Percentiles rank a stretch among this genome's conserved stretches.
These are phyloP conservation scores for Chlorodrepanis virens DNA, from an alignment of 2,113 vertebrate species.

Conservation along the genomic window DNA sequence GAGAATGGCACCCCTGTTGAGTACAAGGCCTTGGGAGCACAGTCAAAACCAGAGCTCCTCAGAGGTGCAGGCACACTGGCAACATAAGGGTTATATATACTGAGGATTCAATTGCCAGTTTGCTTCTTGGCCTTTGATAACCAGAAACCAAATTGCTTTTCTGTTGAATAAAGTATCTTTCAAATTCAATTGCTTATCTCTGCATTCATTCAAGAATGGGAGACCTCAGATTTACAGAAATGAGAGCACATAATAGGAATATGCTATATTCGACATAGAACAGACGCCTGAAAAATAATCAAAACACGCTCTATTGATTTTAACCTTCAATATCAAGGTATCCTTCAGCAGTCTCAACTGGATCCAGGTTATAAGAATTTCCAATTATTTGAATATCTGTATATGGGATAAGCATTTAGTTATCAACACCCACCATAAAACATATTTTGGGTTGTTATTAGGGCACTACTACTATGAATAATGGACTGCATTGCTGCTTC, in stretches of 20 bases:
- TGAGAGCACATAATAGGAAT: slow-evolving; percentile 69
- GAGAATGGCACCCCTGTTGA: accelerated
- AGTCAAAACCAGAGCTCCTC: background rate
- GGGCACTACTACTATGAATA: slow-evolving; percentile 56
- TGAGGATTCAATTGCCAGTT: slow-evolving; percentile 68
- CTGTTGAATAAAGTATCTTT: slow-evolving; percentile 81
- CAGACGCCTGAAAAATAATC: slow-evolving; percentile 74
- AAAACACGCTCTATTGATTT: slow-evolving; percentile 74
- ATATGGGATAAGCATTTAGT: slow-evolving; percentile 72
- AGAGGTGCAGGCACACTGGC: background rate
- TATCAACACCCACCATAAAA: slow-evolving; percentile 73
- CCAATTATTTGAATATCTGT: slow-evolving; percentile 76
- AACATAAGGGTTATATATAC: slow-evolving; percentile 61
- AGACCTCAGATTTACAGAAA: slow-evolving; percentile 74
- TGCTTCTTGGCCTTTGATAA: slow-evolving; percentile 76
- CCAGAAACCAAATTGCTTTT: slow-evolving; percentile 80
- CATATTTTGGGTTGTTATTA: slow-evolving; percentile 70
- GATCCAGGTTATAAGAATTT: slow-evolving; percentile 70
- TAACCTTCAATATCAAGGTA: slow-evolving; percentile 73
- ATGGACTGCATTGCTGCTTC: slow-evolving; percentile 17
- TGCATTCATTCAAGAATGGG: slow-evolving; percentile 75
- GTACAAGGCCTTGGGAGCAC: accelerated
- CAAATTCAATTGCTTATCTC: slow-evolving; percentile 82
- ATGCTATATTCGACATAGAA: slow-evolving; percentile 71
- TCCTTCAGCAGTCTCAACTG: slow-evolving; percentile 60